phyloP scores from a whole-genome alignment of 2,113 vertebrate species.

The Ursus arctos region DNA sequence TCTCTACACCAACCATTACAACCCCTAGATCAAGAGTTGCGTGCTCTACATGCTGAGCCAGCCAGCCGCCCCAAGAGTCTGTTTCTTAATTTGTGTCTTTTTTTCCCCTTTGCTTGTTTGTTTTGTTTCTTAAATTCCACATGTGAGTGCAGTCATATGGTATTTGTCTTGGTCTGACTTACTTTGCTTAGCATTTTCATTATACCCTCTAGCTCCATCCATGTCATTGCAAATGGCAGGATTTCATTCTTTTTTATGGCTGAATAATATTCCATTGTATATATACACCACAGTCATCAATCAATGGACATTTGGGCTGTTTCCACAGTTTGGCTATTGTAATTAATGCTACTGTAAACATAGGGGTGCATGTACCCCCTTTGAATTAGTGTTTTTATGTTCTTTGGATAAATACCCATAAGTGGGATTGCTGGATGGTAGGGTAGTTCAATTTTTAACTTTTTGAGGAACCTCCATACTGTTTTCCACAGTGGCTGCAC shows the following conservation, averaged over 20 bases:
- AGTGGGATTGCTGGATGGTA: neutral
- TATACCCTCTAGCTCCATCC: neutral
- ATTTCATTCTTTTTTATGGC: neutral
- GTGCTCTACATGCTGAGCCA: neutral
- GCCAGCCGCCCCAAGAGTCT: neutral
- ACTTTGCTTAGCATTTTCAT: neutral
- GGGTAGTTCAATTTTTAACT: neutral
- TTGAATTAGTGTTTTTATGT: neutral
- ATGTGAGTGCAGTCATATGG: neutral
- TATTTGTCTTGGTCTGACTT: neutral
- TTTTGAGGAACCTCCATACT: neutral
- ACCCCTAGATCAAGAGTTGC: neutral
- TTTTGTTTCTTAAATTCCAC: neutral
- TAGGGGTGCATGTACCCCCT: neutral
- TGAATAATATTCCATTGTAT: neutral
- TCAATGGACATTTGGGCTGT: neutral
- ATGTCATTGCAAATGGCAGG: neutral
- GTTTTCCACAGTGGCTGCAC: neutral
- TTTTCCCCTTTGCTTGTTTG: neutral
- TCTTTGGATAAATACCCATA: neutral
- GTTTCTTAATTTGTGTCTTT: neutral
- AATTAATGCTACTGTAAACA: neutral
- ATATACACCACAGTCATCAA: neutral
- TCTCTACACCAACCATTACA: neutral
- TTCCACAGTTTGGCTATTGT: neutral